Conservation (phyloP, 2,888 invertebrate genomes). For the Cotesia congregata region DNA sequence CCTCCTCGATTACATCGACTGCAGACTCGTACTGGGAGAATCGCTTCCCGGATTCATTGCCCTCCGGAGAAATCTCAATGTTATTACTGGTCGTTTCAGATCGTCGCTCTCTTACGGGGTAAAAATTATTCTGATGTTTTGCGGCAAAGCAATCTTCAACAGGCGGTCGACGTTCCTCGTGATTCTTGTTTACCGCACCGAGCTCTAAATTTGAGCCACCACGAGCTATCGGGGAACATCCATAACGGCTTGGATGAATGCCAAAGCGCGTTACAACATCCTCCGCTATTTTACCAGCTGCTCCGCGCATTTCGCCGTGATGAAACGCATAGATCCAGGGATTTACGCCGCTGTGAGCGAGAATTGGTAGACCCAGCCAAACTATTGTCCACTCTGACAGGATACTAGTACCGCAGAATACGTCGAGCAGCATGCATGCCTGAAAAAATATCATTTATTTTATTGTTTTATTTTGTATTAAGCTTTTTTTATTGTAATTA, state of each 20-base stretch:
- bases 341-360: slow-evolving; percentile 75
- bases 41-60: slow-evolving; percentile 43
- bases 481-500: too few relatives aligned
- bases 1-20: slow-evolving; percentile 60
- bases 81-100: slow-evolving; percentile 55
- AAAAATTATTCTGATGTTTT: slow-evolving; percentile 55
- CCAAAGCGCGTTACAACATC: slow-evolving; percentile 70
- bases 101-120: slow-evolving; percentile 47
- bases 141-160: slow-evolving; percentile 64
- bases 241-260: slow-evolving; percentile 62
- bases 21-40: slow-evolving; percentile 32
- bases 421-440: slow-evolving; percentile 73
- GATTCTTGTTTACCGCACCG: slow-evolving; percentile 59
- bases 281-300: slow-evolving; percentile 74
- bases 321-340: slow-evolving; percentile 79
- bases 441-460: slow-evolving; percentile 57
- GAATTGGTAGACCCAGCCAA: slow-evolving; percentile 74
- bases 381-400: slow-evolving; percentile 73
- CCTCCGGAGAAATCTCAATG: slow-evolving; percentile 62
- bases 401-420: slow-evolving; percentile 72
- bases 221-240: slow-evolving; percentile 62
- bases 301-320: slow-evolving; percentile 75
- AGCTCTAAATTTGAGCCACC: slow-evolving; percentile 63
- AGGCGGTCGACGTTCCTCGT: slow-evolving; percentile 57
- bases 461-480: not conserved